phyloP scores from a whole-genome alignment of 92 coral and sea anemone species.

The Hydrozoanthus gracilis region DNA sequence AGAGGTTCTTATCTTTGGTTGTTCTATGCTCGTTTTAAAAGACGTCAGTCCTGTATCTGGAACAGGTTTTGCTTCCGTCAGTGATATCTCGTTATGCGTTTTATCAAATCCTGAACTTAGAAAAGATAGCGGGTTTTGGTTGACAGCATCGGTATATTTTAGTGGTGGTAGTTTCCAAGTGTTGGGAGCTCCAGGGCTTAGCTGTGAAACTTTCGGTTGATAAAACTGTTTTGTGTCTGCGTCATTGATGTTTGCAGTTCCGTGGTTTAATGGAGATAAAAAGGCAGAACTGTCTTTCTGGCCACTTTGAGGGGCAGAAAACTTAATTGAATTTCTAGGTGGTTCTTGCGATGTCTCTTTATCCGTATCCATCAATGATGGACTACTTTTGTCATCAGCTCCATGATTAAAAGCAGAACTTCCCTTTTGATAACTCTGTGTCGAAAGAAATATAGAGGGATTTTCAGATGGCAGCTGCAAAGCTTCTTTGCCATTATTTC shows the following conservation, averaged over 20 bases:
- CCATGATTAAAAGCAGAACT: neutral
- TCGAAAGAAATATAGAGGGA: neutral
- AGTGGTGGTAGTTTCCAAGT: conserved; percentile 32
- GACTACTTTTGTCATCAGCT: too few species aligned
- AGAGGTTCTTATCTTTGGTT: neutral
- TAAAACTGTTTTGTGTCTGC: neutral
- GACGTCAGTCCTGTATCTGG: neutral
- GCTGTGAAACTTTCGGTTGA: neutral
- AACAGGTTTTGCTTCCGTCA: neutral
- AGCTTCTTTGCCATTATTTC: neutral
- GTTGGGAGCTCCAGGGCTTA: neutral
- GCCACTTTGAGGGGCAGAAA: neutral
- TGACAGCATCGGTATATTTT: neutral
- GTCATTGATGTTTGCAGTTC: neutral
- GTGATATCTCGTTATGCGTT: neutral
- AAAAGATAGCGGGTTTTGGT: neutral
- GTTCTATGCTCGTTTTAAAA: neutral
- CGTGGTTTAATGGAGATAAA: neutral
- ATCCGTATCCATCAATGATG: too few species aligned
- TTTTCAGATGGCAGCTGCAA: neutral
- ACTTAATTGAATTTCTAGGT: neutral
- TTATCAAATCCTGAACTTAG: neutral
- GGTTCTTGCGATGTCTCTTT: too few species aligned
- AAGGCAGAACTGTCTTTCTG: neutral
- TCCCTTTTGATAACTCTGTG: neutral